These are phyloP conservation scores for Zenarchopterus dispar DNA, from an alignment of 2,797 vertebrate genomes.

Conservation along the genomic window DNA sequence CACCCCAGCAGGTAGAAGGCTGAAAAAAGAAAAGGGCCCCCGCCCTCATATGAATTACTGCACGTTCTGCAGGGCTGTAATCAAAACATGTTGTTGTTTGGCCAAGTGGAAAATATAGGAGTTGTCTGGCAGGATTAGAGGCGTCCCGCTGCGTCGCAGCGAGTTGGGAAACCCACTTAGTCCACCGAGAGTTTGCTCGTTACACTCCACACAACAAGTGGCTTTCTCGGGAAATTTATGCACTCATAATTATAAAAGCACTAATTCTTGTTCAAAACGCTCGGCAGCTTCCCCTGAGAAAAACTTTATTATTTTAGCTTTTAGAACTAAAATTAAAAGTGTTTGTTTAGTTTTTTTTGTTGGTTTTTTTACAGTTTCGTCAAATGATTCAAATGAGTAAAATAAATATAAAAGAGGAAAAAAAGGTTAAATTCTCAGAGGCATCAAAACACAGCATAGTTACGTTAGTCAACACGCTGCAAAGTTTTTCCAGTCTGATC, in stretches of 20 bases:
- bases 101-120: slow-evolving; percentile 29
- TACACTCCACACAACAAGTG: slow-evolving; percentile 6
- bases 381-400: slow-evolving; percentile 3
- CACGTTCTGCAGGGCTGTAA: slow-evolving; percentile 39
- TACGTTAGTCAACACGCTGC: slow-evolving; percentile 23
- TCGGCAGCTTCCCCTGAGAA: too few species aligned
- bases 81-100: slow-evolving; percentile 57
- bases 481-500: slow-evolving; percentile 23
- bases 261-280: too few species aligned
- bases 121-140: slow-evolving; percentile 56
- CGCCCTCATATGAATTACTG: slow-evolving; percentile 24
- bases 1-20: slow-evolving; percentile 59
- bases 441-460: slow-evolving; percentile 36
- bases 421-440: not conserved
- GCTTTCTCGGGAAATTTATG: too few species aligned
- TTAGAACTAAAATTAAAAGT: too few species aligned
- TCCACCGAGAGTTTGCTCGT: slow-evolving; percentile 23
- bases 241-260: too few species aligned
- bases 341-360: too few species aligned
- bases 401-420: not conserved
- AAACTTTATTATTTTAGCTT: too few species aligned
- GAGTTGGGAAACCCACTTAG: slow-evolving; percentile 40
- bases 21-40: slow-evolving; percentile 13
- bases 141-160: slow-evolving; percentile 43
- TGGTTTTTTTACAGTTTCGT: too few species aligned